A percentile compares a stretch with the other conserved stretches of the same genome.
Conservation (phyloP, 2,113 vertebrate genomes). For the Paraplagusia blochii region DNA sequence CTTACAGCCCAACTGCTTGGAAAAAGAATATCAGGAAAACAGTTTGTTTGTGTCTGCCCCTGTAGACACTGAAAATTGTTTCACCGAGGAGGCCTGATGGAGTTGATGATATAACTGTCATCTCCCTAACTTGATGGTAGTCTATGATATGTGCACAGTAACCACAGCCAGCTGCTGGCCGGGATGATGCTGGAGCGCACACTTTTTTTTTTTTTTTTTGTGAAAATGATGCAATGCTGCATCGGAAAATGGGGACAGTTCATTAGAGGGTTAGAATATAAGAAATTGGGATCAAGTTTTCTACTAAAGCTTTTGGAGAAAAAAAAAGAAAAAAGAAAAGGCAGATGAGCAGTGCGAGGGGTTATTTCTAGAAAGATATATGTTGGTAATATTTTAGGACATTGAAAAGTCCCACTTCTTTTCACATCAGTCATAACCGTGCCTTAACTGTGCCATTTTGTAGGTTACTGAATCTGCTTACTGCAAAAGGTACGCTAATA, state of each 20-base stretch:
- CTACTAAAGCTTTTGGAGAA: conserved; percentile 9
- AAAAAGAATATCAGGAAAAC: conserved; percentile 58
- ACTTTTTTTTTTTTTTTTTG: too few relatives aligned
- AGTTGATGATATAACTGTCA: conserved; percentile 64
- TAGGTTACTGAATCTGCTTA: conserved; percentile 31
- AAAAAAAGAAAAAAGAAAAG: too few relatives aligned
- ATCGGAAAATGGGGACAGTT: conserved; percentile 32
- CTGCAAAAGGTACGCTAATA: conserved; percentile 35
- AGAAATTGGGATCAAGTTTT: conserved; percentile 32
- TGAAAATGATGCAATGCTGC: conserved; percentile 24
- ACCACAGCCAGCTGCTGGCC: conserved; percentile 32
- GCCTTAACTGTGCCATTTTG: conserved; percentile 27
- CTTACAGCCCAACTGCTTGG: conserved; percentile 35
- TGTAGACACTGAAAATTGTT: conserved; percentile 60
- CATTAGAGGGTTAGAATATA: conserved; percentile 27
- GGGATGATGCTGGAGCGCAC: conserved; percentile 22
- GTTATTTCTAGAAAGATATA: conserved; percentile 22
- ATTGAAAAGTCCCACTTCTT: conserved; percentile 16
- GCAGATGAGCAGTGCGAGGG: conserved; percentile 4
- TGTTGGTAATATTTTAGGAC: conserved; percentile 10
- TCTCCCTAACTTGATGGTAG: conserved; percentile 61
- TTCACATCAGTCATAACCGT: conserved; percentile 16
- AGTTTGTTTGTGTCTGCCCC: conserved; percentile 62
- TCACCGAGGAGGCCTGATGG: conserved; percentile 54
- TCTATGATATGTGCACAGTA: conserved; percentile 45